Percentiles rank a stretch among this genome's conserved stretches.
phyloP scores from a whole-genome alignment of 1,140 invertebrate species.

The Holotrichia oblita region DNA sequence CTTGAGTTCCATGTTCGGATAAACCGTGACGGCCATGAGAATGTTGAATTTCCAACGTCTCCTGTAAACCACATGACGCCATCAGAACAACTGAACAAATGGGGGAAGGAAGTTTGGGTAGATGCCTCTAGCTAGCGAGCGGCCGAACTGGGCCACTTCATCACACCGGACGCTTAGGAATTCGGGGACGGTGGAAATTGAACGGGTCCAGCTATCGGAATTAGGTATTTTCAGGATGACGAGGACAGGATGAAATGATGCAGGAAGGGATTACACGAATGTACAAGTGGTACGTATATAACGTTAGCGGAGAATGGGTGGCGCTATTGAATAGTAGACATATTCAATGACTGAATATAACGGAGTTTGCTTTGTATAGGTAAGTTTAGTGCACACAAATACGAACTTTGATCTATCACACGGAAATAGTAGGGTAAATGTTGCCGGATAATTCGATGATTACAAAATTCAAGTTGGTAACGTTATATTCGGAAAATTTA shows the following conservation, averaged over 20 bases:
- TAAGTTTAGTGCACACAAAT: neutral
- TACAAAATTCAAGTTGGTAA: neutral
- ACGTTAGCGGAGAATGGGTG: neutral
- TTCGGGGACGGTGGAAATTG: neutral
- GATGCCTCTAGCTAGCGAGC: neutral
- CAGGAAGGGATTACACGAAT: slow-evolving; percentile 9
- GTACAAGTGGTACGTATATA: neutral
- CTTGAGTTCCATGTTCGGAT: slow-evolving; percentile 38
- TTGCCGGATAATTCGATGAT: neutral
- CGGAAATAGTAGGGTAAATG: slow-evolving; percentile 7
- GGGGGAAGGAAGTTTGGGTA: neutral
- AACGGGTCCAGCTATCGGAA: neutral
- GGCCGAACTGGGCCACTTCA: neutral
- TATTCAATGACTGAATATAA: neutral
- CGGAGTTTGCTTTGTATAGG: neutral
- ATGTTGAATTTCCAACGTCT: slow-evolving; percentile 24
- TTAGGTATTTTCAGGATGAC: slow-evolving; percentile 13
- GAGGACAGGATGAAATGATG: neutral
- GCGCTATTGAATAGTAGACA: neutral
- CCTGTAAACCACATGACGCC: slow-evolving; percentile 15
- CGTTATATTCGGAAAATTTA: neutral
- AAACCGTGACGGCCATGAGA: slow-evolving; percentile 35
- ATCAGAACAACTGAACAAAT: slow-evolving; percentile 17
- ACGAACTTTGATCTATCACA: neutral
- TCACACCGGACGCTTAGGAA: neutral